phyloP scores from a whole-genome alignment of 1,140 invertebrate genomes.

The Cardiocondyla obscurior region DNA sequence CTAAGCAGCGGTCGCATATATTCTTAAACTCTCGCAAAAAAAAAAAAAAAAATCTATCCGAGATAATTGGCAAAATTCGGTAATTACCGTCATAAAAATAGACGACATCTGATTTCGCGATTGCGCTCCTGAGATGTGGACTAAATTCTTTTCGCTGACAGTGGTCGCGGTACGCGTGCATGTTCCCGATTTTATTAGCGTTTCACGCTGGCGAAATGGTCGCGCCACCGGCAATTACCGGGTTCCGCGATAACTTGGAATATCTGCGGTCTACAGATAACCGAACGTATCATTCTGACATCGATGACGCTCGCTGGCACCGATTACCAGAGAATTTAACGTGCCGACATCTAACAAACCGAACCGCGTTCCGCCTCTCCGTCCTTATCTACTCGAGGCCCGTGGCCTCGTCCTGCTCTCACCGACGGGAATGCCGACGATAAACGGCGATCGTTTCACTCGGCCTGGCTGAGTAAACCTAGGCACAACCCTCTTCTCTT shows the following conservation, averaged over 20 bases:
- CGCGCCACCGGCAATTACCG: neutral
- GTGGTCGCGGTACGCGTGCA: too few species aligned
- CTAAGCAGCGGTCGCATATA: conserved; percentile 3
- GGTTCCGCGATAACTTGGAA: conserved; percentile 13
- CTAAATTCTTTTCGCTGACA: neutral
- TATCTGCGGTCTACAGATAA: neutral
- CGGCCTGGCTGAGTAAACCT: conserved; percentile 65
- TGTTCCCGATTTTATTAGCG: too few species aligned
- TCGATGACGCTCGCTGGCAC: conserved; percentile 30
- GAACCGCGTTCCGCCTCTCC: neutral
- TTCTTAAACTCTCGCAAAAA: neutral
- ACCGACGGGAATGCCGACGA: conserved; percentile 46
- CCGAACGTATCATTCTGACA: neutral
- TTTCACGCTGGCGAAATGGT: neutral
- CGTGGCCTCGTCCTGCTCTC: conserved; percentile 9
- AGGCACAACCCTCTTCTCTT: conserved; percentile 64
- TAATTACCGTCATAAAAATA: neutral
- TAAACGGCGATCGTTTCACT: conserved; percentile 68
- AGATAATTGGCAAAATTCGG: neutral
- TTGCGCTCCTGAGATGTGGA: neutral
- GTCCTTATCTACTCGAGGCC: neutral
- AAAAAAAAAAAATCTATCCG: too few species aligned
- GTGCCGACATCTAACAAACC: conserved; percentile 25
- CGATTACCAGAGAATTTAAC: conserved; percentile 44
- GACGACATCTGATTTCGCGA: neutral